Base-by-base conservation (phyloP, 2,113 vertebrate species). In the Bambusicola thoracicus region DNA sequence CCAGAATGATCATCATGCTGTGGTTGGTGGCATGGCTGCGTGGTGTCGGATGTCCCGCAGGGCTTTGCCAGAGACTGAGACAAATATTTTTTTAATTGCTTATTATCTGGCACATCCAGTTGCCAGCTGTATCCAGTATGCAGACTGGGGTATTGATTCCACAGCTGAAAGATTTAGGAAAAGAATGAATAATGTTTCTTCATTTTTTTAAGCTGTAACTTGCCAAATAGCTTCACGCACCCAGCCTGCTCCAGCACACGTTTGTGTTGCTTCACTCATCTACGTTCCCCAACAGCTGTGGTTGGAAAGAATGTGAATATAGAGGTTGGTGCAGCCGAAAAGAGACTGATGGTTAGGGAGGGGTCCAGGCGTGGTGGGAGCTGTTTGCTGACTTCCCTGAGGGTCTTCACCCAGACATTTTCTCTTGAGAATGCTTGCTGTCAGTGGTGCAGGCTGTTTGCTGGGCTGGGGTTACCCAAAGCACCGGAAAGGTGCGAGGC, bases 301-400 rank as follows among this genome's bases (percentile, higher is more conserved):
- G 73, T 80, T 86, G 89, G 91, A 93, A 87, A 67, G 94, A 89
- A 89, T 70, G 77, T 86, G 70, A 62, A 67, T 58, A 8, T 56
- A 38, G 72, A 2, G 36, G 55, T 61, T 58, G 91, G 88, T 75
- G 40, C 34, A 61, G 72, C 70, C 4, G 32, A 74, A 65, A 55
- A 74, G 66, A 24, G 22, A 22, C n/a, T 18, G 9, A 20, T 85
- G 67, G 14, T 58, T 75, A 67, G 89, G 73, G 81, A 66, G 76
- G 81, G 72, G 46, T 66, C 77, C 67, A 62, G 75, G 63, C 48
- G 0, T 49, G 51, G 74, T 58, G 63, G 68, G 41, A 83, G 76
- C 78, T 53, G 22, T 84, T 84, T 63, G 5, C 89, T 73, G 46
- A 59, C 69, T 67, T 77, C 53, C 55, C 65, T 13, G 25, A 56